Evolutionary conservation across 2,113 vertebrate genomes (phyloP).

Genomic region (Paracanthobrama guichenoti): DNA sequence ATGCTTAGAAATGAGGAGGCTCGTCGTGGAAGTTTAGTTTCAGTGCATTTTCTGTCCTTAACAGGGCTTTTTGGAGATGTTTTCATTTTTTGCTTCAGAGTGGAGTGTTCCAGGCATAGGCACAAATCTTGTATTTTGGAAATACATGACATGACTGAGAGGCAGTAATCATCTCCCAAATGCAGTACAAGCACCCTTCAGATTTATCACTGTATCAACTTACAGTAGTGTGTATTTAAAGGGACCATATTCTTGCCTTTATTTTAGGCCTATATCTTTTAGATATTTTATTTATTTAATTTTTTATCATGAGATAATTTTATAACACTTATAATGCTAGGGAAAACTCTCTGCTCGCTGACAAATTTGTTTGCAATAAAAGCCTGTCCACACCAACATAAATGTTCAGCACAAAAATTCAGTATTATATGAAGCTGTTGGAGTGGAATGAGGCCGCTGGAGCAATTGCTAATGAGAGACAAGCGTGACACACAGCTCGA

Average conservation of each 20-base stretch:
- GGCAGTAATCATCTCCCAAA: background rate
- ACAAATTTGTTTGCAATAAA: no score
- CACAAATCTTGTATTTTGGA: background rate
- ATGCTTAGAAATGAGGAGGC: conserved; percentile 39
- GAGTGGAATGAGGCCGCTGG: no score
- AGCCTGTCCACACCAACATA: no score
- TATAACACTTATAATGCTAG: background rate
- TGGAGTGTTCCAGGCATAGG: conserved; percentile 12
- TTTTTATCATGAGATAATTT: background rate
- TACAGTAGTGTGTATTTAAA: background rate
- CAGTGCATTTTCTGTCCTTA: conserved; percentile 23
- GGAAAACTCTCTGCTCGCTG: background rate
- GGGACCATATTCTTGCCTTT: background rate
- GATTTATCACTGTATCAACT: background rate
- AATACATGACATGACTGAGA: conserved; percentile 9
- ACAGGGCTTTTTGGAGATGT: conserved; percentile 20
- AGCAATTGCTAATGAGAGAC: no score
- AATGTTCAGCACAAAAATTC: background rate
- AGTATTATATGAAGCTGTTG: no score
- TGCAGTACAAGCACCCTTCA: background rate
- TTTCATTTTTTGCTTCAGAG: conserved; percentile 28
- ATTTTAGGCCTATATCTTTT: background rate
- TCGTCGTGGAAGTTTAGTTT: conserved; percentile 30
- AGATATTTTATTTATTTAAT: background rate
- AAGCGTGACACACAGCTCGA: no score